A percentile compares a stretch with the other conserved stretches of the same genome.
Evolutionary conservation across 2,797 vertebrate species (phyloP).

Genomic region (Tiaroga cobitis): DNA sequence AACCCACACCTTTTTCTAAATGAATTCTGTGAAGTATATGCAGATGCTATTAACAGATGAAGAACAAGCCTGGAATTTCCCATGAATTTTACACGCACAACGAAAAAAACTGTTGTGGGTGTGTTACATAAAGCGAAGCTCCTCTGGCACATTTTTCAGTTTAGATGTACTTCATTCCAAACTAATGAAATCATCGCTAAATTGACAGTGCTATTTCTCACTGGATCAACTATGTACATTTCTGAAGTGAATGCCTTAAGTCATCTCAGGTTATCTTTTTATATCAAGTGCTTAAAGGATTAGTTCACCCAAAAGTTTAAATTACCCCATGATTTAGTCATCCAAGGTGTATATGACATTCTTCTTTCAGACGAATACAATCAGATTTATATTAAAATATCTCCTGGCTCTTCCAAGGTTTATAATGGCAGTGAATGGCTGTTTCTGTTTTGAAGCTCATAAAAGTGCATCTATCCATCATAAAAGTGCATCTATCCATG

Average conservation of each 20-base stretch:
- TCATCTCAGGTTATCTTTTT: neutral
- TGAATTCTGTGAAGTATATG: neutral
- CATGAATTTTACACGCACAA: no score
- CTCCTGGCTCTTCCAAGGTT: no score
- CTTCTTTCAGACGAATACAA: no score
- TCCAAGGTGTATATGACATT: no score
- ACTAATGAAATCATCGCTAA: neutral
- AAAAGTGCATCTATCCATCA: no score
- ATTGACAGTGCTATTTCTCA: neutral
- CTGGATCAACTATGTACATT: neutral
- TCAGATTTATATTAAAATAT: no score
- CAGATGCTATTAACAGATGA: neutral
- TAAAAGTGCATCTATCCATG: no score
- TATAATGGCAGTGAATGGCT: no score
- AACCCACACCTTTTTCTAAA: neutral
- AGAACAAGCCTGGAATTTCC: neutral
- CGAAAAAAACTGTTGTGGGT: neutral
- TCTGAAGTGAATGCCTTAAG: neutral
- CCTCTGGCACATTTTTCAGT: neutral
- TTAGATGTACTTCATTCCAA: neutral
- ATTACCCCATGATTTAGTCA: no score
- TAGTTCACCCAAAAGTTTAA: no score
- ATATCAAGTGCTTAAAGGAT: neutral
- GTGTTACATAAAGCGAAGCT: accelerated
- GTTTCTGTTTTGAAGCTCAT: no score